Conservation (phyloP, 2,113 vertebrate species). For the Muntiacus reevesi region DNA sequence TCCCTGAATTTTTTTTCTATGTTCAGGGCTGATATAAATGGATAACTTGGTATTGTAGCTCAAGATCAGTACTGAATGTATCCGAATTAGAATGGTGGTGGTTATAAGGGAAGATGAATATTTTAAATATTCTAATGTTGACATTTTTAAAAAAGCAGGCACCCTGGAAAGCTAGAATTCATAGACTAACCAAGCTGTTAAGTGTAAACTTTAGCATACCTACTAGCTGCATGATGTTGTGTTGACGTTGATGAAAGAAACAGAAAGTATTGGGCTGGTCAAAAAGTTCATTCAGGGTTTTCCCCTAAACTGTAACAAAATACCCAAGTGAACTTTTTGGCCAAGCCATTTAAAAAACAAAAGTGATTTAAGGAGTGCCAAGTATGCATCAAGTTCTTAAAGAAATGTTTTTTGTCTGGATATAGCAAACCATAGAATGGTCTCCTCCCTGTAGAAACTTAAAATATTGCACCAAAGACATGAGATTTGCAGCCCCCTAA, state of each 20-base stretch:
- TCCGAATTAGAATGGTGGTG: background rate
- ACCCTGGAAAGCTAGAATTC: slow-evolving; percentile 28
- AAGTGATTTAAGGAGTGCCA: slow-evolving; percentile 2
- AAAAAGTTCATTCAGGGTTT: background rate
- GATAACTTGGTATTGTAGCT: background rate
- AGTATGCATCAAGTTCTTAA: slow-evolving; percentile 8
- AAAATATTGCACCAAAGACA: background rate
- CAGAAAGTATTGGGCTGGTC: background rate
- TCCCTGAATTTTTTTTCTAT: background rate
- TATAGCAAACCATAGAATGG: background rate
- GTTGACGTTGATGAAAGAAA: slow-evolving; percentile 18
- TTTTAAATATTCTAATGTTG: slow-evolving; percentile 22
- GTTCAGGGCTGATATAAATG: background rate
- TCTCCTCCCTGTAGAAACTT: background rate
- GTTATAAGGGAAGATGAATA: background rate
- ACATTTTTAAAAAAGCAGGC: background rate
- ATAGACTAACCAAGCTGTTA: slow-evolving; percentile 39
- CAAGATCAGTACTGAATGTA: background rate
- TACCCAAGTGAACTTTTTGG: background rate
- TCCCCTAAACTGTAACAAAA: background rate
- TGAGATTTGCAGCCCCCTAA: background rate
- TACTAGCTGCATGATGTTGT: background rate
- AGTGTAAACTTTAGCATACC: background rate
- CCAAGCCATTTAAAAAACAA: background rate
- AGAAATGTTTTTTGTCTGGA: slow-evolving; percentile 40